Conservation (phyloP, 1,140 invertebrate genomes). For the Luehdorfia chinensis region DNA sequence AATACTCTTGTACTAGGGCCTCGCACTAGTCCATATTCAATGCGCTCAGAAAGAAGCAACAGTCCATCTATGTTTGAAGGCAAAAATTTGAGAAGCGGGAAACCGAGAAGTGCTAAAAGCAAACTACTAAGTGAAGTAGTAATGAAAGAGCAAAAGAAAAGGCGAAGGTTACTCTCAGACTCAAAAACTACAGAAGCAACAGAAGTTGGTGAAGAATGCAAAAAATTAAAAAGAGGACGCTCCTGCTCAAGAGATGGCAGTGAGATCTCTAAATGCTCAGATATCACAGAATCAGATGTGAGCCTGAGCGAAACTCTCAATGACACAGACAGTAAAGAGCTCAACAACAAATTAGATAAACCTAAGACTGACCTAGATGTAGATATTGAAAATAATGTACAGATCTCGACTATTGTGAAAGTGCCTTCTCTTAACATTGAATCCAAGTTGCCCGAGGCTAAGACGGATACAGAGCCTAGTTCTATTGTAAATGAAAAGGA, state of each 20-base stretch:
- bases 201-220: constrained; percentile 67
- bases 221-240: constrained; percentile 76
- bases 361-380: constrained; percentile 72
- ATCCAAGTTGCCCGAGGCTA: constrained; percentile 59
- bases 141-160: constrained; percentile 71
- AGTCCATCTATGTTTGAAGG: constrained; percentile 64
- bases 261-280: constrained; percentile 78
- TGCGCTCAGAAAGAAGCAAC: constrained; percentile 76
- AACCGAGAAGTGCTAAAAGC: constrained; percentile 77
- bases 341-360: constrained; percentile 74
- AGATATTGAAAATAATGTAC: constrained; percentile 73
- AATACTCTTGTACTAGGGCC: constrained; percentile 54
- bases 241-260: constrained; percentile 78
- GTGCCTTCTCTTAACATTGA: constrained; percentile 71
- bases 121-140: constrained; percentile 75
- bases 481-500: constrained; percentile 51
- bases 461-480: constrained; percentile 57
- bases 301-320: constrained; percentile 78
- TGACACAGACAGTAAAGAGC: constrained; percentile 68
- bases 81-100: constrained; percentile 81
- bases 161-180: constrained; percentile 67
- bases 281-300: constrained; percentile 79
- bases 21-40: constrained; percentile 76
- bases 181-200: constrained; percentile 49
- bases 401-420: constrained; percentile 73